These are phyloP conservation scores for Prosopocoilus inquinatus DNA, from an alignment of 2,888 invertebrate genomes.

Conservation along the genomic window DNA sequence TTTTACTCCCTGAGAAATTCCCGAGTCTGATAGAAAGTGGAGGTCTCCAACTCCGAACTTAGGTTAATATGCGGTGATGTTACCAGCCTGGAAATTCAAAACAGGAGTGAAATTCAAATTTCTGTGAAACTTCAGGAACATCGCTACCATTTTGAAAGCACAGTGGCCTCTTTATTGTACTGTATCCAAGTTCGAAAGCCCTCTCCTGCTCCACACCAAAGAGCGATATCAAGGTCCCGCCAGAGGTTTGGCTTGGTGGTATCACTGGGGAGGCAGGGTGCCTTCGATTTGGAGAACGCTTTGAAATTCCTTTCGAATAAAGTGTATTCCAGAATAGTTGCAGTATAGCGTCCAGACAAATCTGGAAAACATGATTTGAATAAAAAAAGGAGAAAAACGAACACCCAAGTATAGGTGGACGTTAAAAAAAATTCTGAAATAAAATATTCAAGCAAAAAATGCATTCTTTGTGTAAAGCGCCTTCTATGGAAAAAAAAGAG, in stretches of 20 bases:
- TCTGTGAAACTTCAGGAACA: background rate
- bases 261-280: constrained; percentile 32
- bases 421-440: too few species aligned
- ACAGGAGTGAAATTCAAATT: too few species aligned
- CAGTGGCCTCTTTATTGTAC: constrained; percentile 73
- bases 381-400: too few species aligned
- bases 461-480: too few species aligned
- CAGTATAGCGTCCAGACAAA: constrained; percentile 85
- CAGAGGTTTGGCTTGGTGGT: constrained; percentile 39
- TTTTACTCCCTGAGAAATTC: too few species aligned
- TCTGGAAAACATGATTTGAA: constrained; percentile 43
- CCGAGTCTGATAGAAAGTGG: constrained; percentile 90
- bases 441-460: too few species aligned
- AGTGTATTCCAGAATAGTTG: constrained; percentile 73
- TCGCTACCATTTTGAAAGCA: constrained; percentile 71
- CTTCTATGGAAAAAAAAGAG: too few species aligned
- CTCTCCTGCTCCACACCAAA: constrained; percentile 53
- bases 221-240: constrained; percentile 47
- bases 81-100: constrained; percentile 53
- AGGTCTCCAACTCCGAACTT: constrained; percentile 80
- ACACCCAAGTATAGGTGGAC: too few species aligned
- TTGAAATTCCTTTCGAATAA: constrained; percentile 73
- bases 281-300: constrained; percentile 60
- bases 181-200: constrained; percentile 77
- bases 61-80: constrained; percentile 69